Evolutionary conservation across 2,113 vertebrate species (phyloP), one percentile per base, ranked within the genome.

Genomic region (Dipodomys stephensi): DNA sequence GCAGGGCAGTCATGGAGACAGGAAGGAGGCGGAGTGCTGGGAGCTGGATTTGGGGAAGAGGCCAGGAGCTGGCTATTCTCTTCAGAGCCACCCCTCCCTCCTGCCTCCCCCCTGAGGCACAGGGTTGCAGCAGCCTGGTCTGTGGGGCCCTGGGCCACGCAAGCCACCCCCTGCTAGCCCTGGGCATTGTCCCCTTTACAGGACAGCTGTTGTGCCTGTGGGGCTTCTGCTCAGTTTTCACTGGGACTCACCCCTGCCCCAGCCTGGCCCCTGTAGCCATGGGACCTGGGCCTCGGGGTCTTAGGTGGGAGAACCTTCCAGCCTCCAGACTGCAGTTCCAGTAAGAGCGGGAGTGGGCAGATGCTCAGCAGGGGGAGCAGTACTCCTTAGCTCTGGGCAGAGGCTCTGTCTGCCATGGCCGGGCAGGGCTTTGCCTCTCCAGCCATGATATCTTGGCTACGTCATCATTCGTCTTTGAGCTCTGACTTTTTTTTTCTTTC

Each of bases 111-210:
- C 49, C 39, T 5, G 23, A 60, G 30, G 39, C 18, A 13, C 27
- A 13, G 9, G 2, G 6, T 71, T 22, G 7, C 0, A 0, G n/a
- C 44, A 3, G 27, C 67, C 22, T 15, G 65, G 64, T 32, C 8
- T n/a, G 5, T 12, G 73, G 69, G 65, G 90, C 44, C 32, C 28
- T 1, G 7, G 46, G 28, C 65, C 22, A 11, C 6, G 15, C 27
- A 6, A 0, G 16, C n/a, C 15, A 30, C 30, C 28, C 35, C 19
- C 35, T 44, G n/a, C 71, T 35, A n/a, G 44, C 15, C 39, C 6
- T 2, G 20, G n/a, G 2, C 44, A 2, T 13, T 6, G 25, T 53
- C n/a, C 7, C 7, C 0, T 7, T 39, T 39, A 57, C 3, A 49
- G 49, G 8, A 9, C 12, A 8, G 53, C 60, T n/a, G 46, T 62